phyloP scores from a whole-genome alignment of 2,888 invertebrate genomes.

The Cheilosia grossa region DNA sequence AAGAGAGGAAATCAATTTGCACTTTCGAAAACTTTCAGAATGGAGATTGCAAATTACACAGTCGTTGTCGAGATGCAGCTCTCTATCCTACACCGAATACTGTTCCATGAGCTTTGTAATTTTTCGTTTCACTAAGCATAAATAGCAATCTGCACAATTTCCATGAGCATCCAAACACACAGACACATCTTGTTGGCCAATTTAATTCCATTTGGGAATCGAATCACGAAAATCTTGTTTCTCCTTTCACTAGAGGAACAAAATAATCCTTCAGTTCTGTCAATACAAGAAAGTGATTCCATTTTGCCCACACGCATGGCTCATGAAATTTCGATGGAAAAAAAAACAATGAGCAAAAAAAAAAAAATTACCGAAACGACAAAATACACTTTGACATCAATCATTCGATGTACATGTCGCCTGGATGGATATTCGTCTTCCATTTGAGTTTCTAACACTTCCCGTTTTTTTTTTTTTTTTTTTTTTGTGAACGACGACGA shows the following conservation, averaged over 20 bases:
- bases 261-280: conserved; percentile 37
- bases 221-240: conserved; percentile 38
- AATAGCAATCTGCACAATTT: conserved; percentile 7
- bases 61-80: conserved; percentile 26
- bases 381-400: conserved; percentile 57
- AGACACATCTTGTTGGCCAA: conserved; percentile 11
- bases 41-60: conserved; percentile 52
- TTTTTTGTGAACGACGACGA: conserved; percentile 5
- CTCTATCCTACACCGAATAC: background rate
- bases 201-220: conserved; percentile 29
- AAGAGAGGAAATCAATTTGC: conserved; percentile 66
- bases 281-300: conserved; percentile 48
- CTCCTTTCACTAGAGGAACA: conserved; percentile 26
- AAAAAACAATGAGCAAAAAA: too few species aligned
- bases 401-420: conserved; percentile 55
- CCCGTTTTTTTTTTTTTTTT: background rate
- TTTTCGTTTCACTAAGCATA: conserved; percentile 30
- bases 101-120: conserved; percentile 21
- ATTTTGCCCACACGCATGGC: conserved; percentile 16
- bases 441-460: conserved; percentile 25
- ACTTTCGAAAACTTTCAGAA: conserved; percentile 62
- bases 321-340: background rate
- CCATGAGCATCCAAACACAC: background rate
- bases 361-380: background rate
- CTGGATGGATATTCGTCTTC: conserved; percentile 37